phyloP scores from a whole-genome alignment of 2,113 vertebrate species.

The Shinisaurus crocodilurus region DNA sequence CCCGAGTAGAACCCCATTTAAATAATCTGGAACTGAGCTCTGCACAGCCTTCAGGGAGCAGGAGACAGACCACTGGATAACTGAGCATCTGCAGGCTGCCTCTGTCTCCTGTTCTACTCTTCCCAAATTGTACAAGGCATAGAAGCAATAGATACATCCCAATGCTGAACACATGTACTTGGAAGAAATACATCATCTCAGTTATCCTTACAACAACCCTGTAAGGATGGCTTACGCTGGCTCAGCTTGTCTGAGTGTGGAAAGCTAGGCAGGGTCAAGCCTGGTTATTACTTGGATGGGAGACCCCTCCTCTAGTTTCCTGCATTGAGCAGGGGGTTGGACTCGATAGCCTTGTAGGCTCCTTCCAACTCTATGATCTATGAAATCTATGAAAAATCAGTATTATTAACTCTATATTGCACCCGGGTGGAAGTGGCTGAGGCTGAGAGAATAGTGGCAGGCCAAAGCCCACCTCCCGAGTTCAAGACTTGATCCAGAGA shows the following conservation, averaged over 20 bases:
- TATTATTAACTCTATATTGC: background rate
- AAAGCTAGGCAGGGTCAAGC: too few relatives aligned
- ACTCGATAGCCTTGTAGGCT: too few relatives aligned
- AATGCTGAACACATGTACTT: background rate
- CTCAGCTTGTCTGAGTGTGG: too few relatives aligned
- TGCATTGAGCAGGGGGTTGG: too few relatives aligned
- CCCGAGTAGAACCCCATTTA: too few relatives aligned
- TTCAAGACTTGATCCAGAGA: background rate
- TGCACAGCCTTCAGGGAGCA: background rate
- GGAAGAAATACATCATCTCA: background rate
- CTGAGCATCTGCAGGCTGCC: too few relatives aligned
- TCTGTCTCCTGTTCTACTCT: background rate
- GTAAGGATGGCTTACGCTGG: too few relatives aligned
- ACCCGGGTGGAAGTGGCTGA: background rate
- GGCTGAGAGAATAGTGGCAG: too few relatives aligned
- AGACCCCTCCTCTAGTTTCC: too few relatives aligned
- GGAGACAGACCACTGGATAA: background rate
- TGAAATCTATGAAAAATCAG: too few relatives aligned
- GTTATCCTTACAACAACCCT: background rate
- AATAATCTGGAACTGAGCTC: background rate
- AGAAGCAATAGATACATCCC: background rate
- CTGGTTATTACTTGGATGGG: too few relatives aligned
- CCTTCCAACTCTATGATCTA: too few relatives aligned
- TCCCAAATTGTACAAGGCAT: background rate
- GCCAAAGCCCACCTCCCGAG: background rate